Percentiles rank a stretch among this genome's conserved stretches.
Conservation (phyloP, 2,888 invertebrate species). For the Catocala sponsa region DNA sequence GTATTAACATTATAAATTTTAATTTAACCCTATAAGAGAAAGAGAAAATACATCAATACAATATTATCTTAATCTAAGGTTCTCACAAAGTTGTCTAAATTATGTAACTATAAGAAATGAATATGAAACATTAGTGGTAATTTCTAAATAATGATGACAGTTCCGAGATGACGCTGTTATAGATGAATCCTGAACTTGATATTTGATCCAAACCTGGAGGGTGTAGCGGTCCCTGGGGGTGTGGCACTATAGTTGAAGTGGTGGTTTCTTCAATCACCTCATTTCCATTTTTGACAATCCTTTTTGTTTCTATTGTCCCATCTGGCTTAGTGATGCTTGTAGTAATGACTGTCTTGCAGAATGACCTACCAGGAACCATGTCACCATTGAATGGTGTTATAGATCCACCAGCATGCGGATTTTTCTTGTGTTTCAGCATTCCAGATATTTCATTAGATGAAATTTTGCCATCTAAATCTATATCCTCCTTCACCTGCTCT, state of each 20-base stretch:
- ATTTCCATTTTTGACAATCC: slow-evolving; percentile 79
- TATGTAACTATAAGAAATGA: slow-evolving; percentile 22
- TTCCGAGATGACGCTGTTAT: slow-evolving; percentile 63
- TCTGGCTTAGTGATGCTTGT: slow-evolving; percentile 80
- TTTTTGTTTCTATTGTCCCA: slow-evolving; percentile 76
- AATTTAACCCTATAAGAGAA: not conserved
- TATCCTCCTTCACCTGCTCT: slow-evolving; percentile 66
- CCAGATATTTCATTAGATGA: slow-evolving; percentile 80
- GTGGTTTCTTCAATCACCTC: slow-evolving; percentile 77
- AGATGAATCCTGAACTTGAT: slow-evolving; percentile 61
- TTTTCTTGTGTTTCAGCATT: slow-evolving; percentile 71
- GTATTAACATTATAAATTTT: no score
- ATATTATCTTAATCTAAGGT: slow-evolving; percentile 35
- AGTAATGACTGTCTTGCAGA: slow-evolving; percentile 80
- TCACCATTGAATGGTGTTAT: slow-evolving; percentile 65
- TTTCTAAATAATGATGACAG: slow-evolving; percentile 74
- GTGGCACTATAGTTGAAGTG: slow-evolving; percentile 57
- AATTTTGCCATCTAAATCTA: slow-evolving; percentile 80
- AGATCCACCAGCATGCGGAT: slow-evolving; percentile 41
- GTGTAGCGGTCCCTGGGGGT: slow-evolving; percentile 48
- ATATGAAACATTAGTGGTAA: slow-evolving; percentile 61
- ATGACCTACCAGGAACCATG: slow-evolving; percentile 72
- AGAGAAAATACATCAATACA: slow-evolving; percentile 20
- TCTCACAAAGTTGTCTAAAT: slow-evolving; percentile 34
- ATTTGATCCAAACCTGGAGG: slow-evolving; percentile 61